These are phyloP conservation scores for Enchytraeus crypticus DNA, from an alignment of 2,888 invertebrate species.

Conservation along the genomic window DNA sequence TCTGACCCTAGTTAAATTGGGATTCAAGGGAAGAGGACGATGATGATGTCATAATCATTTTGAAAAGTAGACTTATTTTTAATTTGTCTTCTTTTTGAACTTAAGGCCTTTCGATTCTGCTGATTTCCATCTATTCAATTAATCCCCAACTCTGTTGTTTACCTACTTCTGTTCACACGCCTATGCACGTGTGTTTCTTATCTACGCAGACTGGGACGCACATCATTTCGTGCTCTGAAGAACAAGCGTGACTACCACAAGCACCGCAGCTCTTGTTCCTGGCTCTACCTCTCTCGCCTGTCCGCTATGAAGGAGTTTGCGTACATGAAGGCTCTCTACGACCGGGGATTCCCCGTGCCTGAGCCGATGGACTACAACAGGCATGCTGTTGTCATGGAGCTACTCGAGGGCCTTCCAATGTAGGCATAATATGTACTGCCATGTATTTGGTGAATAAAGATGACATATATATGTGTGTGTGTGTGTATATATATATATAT, in stretches of 20 bases:
- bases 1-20: no score
- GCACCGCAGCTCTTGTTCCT: slow-evolving; percentile 74
- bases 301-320: slow-evolving; percentile 96
- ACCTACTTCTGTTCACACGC: no score
- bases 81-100: no score
- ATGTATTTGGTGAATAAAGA: background rate
- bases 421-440: slow-evolving; percentile 30
- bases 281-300: slow-evolving; percentile 90
- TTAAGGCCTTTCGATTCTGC: no score
- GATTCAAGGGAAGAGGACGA: no score
- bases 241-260: slow-evolving; percentile 94
- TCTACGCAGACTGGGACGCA: slow-evolving; percentile 67
- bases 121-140: no score
- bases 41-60: no score
- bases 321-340: slow-evolving; percentile 86
- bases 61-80: no score
- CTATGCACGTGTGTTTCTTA: no score
- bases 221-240: slow-evolving; percentile 89
- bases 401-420: slow-evolving; percentile 54
- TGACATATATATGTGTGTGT: background rate
- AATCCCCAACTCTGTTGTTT: no score
- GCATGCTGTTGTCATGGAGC: slow-evolving; percentile 92
- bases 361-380: slow-evolving; percentile 83
- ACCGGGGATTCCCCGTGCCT: slow-evolving; percentile 86
- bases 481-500: background rate